phyloP scores from a whole-genome alignment of 2,797 vertebrate genomes.

The Rhabdophis nuchalis region DNA sequence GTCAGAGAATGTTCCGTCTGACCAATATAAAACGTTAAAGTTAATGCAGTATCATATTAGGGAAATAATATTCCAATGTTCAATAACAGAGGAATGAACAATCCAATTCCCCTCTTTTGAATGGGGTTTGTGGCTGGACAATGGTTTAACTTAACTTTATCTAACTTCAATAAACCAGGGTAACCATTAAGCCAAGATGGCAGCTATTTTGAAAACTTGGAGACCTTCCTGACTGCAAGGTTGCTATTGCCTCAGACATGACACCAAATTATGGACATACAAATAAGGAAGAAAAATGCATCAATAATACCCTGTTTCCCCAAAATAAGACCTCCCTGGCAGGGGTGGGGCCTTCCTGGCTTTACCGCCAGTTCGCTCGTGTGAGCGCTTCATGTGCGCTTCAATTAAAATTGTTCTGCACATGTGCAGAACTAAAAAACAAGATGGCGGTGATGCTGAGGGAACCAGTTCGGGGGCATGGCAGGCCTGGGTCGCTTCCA shows the following conservation, averaged over 20 bases:
- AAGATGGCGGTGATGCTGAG: too few relatives aligned
- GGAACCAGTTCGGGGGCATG: too few relatives aligned
- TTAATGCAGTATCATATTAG: neutral
- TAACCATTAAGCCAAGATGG: neutral
- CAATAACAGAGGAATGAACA: neutral
- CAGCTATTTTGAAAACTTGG: neutral
- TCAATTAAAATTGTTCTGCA: too few relatives aligned
- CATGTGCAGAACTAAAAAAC: too few relatives aligned
- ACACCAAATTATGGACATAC: neutral
- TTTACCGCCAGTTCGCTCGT: too few relatives aligned
- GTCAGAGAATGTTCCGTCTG: neutral
- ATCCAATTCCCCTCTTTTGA: neutral
- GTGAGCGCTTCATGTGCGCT: too few relatives aligned
- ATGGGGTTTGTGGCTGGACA: neutral
- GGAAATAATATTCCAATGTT: neutral
- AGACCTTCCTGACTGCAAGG: neutral
- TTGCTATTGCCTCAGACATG: neutral
- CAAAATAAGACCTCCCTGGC: too few relatives aligned
- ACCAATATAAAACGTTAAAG: neutral
- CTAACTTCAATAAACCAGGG: neutral
- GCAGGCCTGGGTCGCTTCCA: too few relatives aligned
- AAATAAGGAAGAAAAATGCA: neutral
- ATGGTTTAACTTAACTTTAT: neutral
- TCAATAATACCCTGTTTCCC: too few relatives aligned
- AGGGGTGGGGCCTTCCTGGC: too few relatives aligned